Base-by-base conservation (phyloP, 2,888 invertebrate species). In the Rotaria macrura region DNA sequence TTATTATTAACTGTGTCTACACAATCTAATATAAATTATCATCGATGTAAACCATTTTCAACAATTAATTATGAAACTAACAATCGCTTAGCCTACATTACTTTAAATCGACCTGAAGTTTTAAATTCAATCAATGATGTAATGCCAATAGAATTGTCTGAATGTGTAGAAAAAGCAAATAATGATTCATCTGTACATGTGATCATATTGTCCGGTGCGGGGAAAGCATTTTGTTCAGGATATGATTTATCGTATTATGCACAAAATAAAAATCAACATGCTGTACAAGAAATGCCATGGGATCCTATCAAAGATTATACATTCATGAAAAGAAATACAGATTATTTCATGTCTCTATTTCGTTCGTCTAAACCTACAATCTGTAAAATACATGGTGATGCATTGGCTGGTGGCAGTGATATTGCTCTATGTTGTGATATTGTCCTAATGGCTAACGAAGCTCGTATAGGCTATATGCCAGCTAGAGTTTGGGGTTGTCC, bases 401-500 rank as follows among this genome's bases (percentile, higher is more conserved):
- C 88, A 38, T 87, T 88, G 17, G 88, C 87, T 43, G 88, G 88
- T 14, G 88, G 88, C 10, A 87, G 87, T 84, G 88, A 88, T 84
- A 88, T 88, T 47, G 88, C 88, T 6, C 83, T 88, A 43, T 86
- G 86, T 52, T 88, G 88, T 84, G 88, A 88, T 83, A 84, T 88
- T 25, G 88, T 87, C 0, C 49, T 88, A 43, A 86, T 86, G n/a
- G 86, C 87, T 10, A 87, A 88, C 17, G 87, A 88, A n/a, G 88
- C 88, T 9, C 85, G 54, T 10, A 88, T 88, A 34, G 88, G 88
- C 3, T 88, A 88, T 52, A 88, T 88, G 34, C 88, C 88, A 14
- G 85, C 87, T 7, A 57, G 88, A 34, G 86, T 88, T 17, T 88
- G 88, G 88, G 88, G 88, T 55, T 88, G 88, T 85, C 88, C 88